A percentile compares a stretch with the other conserved stretches of the same genome.
Evolutionary conservation across 2,113 vertebrate species (phyloP).

Genomic region (Myotis lucifugus): DNA sequence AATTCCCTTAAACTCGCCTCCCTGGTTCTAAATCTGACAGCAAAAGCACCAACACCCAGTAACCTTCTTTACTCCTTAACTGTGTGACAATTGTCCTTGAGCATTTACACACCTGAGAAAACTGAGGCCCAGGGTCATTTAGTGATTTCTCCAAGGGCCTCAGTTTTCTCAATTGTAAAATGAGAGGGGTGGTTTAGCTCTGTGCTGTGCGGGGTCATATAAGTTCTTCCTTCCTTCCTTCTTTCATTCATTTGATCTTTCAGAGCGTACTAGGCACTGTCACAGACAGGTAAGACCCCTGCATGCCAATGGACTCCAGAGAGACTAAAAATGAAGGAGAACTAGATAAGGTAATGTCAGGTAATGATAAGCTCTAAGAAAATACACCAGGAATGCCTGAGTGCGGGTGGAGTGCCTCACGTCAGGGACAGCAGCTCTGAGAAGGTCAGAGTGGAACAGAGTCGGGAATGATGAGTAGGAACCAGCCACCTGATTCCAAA

Average conservation of each 20-base stretch:
- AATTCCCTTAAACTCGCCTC: not conserved
- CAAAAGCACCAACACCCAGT: not conserved
- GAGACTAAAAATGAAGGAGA: not conserved
- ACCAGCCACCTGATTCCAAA: not conserved
- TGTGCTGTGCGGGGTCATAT: not conserved
- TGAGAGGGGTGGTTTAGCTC: not conserved
- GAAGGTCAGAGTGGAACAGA: not conserved
- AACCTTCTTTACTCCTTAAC: not conserved
- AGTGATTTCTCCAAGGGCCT: not conserved
- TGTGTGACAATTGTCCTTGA: not conserved
- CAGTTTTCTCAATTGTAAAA: not conserved
- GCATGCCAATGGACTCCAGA: not conserved
- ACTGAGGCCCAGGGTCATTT: not conserved
- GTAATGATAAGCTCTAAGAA: not conserved
- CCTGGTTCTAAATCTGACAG: not conserved
- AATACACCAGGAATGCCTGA: not conserved
- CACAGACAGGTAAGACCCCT: not conserved
- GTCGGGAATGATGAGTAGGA: not conserved
- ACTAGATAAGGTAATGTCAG: not conserved
- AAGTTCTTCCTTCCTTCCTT: not conserved
- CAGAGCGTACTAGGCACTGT: not conserved
- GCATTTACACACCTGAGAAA: not conserved
- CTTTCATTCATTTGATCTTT: not conserved
- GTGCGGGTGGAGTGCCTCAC: not conserved
- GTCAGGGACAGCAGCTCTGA: not conserved